phyloP scores from a whole-genome alignment of 2,113 vertebrate species.

The Oryzias woworae region DNA sequence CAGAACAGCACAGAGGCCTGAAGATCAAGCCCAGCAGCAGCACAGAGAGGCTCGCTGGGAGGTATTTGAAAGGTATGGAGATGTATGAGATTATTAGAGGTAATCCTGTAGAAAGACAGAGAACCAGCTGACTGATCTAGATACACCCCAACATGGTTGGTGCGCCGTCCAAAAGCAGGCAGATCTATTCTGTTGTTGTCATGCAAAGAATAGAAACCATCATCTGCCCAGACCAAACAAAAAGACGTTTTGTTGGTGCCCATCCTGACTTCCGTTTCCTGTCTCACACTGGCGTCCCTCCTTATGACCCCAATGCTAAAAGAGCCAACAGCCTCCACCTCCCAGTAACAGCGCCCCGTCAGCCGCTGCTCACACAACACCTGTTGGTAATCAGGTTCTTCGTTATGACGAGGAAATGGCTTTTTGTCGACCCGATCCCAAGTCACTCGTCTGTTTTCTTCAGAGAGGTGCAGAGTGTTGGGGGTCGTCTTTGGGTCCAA shows the following conservation, averaged over 20 bases:
- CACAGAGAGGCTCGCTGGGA: slow-evolving; percentile 23
- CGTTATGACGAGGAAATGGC: background rate
- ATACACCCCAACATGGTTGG: slow-evolving; percentile 40
- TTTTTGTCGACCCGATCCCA: slow-evolving; percentile 12
- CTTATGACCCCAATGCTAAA: slow-evolving; percentile 37
- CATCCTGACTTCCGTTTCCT: slow-evolving; percentile 3
- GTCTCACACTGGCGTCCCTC: slow-evolving; percentile 24
- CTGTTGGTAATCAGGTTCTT: slow-evolving; percentile 28
- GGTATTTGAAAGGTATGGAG: slow-evolving; percentile 23
- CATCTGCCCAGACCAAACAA: slow-evolving; percentile 8
- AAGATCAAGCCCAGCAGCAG: slow-evolving; percentile 10
- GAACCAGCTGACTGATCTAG: slow-evolving; percentile 29
- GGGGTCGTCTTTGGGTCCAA: slow-evolving; percentile 28
- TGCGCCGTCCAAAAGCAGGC: background rate
- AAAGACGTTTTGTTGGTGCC: slow-evolving; percentile 46
- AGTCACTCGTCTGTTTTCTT: slow-evolving; percentile 40
- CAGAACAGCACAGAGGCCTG: slow-evolving; percentile 2
- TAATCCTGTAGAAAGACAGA: slow-evolving; percentile 58
- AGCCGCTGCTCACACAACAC: slow-evolving; percentile 49
- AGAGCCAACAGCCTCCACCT: slow-evolving; percentile 33
- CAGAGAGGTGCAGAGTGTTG: slow-evolving; percentile 43
- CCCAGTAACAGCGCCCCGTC: slow-evolving; percentile 47
- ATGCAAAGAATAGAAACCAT: slow-evolving; percentile 14
- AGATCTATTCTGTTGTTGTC: accelerated
- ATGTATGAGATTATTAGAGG: background rate